Base-by-base conservation (phyloP, 1,140 invertebrate species). In the Sycophila sp. region DNA sequence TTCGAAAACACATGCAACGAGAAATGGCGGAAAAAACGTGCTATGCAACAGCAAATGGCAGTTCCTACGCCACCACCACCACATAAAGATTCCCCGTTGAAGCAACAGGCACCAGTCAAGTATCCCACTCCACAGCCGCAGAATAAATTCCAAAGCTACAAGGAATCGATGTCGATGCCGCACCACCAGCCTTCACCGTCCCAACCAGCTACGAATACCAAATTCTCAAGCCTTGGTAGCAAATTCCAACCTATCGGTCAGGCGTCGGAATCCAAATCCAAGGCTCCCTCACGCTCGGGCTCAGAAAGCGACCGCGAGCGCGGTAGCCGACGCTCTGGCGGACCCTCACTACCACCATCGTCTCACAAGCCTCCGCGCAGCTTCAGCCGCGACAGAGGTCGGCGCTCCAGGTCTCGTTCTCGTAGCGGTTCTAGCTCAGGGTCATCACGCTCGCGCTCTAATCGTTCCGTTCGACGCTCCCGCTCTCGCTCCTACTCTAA, bases 361-460 rank as follows among this genome's bases (percentile, higher is more conserved):
- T 19, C 28, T 34, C 78, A 76, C 2, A 69, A 55, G 72, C 77
- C 77, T 0, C 76, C 78, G 83, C 2, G 11, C 5, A 42, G 13
- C 40, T 4, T 8, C 6, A 3, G 34, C 24, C 34, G 22, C 32
- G 10, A 38, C 32, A n/a, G 3, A 26, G 38, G 51, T 15, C 24
- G 65, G 1, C 56, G 88, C 1, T 87, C 89, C 0, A 81, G 88
- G 26, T 88, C 86, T 66, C 86, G 88, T 60, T 89, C 89, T 0
- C 85, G 88, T 2, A 87, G 87, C 17, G 87, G 84, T 1, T 88
- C 88, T n/a, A 83, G 81, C 36, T 87, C 85, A 0, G 81, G 85
- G 0, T 85, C 83, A 0, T 88, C 87, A 2, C 78, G 86, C 17
- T 87, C 87, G 0, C 83, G 85, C 17, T 89, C 87, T 17, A 80